A percentile compares a stretch with the other conserved stretches of the same genome.
Evolutionary conservation across 2,888 invertebrate species (phyloP).

Genomic region (Ectemnius lituratus): DNA sequence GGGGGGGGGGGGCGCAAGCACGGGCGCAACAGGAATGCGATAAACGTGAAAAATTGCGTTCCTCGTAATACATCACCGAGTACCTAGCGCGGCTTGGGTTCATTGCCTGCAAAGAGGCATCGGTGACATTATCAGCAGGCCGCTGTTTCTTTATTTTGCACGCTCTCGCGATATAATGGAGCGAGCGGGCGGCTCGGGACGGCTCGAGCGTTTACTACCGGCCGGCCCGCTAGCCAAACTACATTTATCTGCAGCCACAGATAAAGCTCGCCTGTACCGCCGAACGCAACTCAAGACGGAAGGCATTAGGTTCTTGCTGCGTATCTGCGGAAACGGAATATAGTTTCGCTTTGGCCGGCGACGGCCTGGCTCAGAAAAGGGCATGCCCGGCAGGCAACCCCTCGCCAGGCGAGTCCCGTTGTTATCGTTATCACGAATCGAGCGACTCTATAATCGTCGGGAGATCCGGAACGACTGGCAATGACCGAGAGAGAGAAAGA

Average conservation of each 20-base stretch:
- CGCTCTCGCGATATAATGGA: constrained; percentile 3
- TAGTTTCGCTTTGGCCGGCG: constrained; percentile 21
- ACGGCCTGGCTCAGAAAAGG: constrained; percentile 21
- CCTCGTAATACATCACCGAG: constrained; percentile 35
- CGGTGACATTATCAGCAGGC: constrained; percentile 42
- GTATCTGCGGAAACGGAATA: background rate
- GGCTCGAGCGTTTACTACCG: background rate
- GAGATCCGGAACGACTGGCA: constrained; percentile 29
- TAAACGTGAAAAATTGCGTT: constrained; percentile 58
- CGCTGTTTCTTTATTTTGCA: constrained; percentile 21
- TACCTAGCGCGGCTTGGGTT: constrained; percentile 26
- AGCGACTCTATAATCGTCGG: constrained; percentile 44
- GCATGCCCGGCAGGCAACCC: constrained; percentile 26
- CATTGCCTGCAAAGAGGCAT: constrained; percentile 41
- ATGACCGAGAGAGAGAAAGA: background rate
- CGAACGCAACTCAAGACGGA: constrained; percentile 9
- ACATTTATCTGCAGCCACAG: constrained; percentile 1
- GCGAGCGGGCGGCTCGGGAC: background rate
- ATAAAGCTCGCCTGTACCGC: background rate
- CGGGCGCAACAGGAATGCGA: constrained; percentile 50
- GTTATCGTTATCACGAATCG: constrained; percentile 56
- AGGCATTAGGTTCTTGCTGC: constrained; percentile 7
- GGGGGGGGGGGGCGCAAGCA: too few species aligned
- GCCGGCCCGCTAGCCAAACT: background rate
- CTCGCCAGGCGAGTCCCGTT: constrained; percentile 15